Conservation (phyloP, 2,113 vertebrate species). For the Heterocephalus glaber region DNA sequence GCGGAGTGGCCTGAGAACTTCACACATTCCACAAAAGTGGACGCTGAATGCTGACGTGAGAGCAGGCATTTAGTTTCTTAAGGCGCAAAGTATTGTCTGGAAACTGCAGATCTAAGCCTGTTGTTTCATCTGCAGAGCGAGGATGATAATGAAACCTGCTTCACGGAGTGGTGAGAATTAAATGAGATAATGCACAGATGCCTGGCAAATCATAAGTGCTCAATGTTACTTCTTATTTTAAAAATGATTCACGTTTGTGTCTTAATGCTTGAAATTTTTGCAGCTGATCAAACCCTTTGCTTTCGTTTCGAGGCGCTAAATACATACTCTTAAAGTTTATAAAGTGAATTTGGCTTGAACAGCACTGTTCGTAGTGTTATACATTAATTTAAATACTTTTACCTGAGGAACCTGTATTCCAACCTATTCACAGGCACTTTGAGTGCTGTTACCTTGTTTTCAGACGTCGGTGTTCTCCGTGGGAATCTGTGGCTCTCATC, state of each 20-base stretch:
- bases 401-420: not conserved
- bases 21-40: not conserved
- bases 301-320: not conserved
- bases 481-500: not conserved
- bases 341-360: not conserved
- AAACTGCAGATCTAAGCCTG: not conserved
- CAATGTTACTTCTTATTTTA: not conserved
- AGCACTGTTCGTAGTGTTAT: not conserved
- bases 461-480: not conserved
- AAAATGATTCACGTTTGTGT: not conserved
- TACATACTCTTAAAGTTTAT: not conserved
- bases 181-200: not conserved
- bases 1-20: not conserved
- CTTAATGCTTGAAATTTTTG: not conserved
- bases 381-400: not conserved
- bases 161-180: slow-evolving; percentile 19
- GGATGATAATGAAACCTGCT: not conserved
- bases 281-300: slow-evolving; percentile 24
- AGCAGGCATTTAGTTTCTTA: not conserved
- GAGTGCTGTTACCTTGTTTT: not conserved
- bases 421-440: not conserved
- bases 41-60: not conserved
- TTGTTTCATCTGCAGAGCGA: not conserved
- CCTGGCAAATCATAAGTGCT: not conserved
- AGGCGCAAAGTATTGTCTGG: not conserved